Base-by-base conservation (phyloP, 2,113 vertebrate genomes). In the Cinclus mexicanus region DNA sequence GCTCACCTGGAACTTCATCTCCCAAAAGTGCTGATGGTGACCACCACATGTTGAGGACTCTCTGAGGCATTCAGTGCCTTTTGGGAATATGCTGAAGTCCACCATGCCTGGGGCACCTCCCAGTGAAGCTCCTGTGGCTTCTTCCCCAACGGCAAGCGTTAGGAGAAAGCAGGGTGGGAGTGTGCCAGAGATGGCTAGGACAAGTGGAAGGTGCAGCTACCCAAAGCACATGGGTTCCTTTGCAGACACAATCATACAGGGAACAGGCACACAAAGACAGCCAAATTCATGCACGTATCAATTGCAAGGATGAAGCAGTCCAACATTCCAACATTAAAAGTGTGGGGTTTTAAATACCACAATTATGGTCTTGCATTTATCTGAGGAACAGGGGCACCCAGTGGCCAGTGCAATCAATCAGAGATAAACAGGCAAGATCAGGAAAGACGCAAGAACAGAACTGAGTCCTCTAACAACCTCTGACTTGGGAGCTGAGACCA, bases 141-240 rank as follows among this genome's bases (percentile, higher is more conserved):
- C 0, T 3, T 47, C 9, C 25, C 49, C 16, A 44, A 13, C 1
- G 1, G 28, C 5, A 4, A 46, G 17, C 1, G 0, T 46, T 11
- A 41, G 71, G 63, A 61, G 9, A 61, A 8, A 74, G 46, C 5
- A 21, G 26, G 25, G 26, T 56, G 35, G 18, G 44, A 52, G 29
- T 2, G 29, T 0, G 0, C 6, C 0, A 0, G 56, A 75, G 41
- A 24, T 4, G 41, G 31, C 49, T 75, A 56, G 50, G 53, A 85
- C 29, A 13, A 0, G 1, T 11, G 60, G 29, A 63, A 78, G 25
- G 28, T 20, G 49, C 41, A 52, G 10, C 18, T 63, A 25, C 8
- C 33, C 53, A 42, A 42, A 76, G 53, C 25, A 64, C 21, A 4
- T 0, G 15, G 13, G 50, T 7, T 49, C n/a, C 49, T 44, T 22